Evolutionary conservation across 2,797 vertebrate genomes (phyloP).

Genomic region (Sarcophilus harrisii): DNA sequence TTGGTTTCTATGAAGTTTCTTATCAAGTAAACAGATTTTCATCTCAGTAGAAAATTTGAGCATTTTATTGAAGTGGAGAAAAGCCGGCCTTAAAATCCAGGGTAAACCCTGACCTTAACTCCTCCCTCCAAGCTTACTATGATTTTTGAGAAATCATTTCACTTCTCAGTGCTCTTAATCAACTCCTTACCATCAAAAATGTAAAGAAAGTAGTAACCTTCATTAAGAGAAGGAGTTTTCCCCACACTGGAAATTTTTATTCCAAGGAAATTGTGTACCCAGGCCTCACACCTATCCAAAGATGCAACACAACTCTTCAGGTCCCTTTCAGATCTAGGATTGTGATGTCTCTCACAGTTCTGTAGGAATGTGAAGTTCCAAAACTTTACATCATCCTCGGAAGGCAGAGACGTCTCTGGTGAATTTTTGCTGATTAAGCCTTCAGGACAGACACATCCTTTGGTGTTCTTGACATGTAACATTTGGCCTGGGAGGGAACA

Average conservation of each 20-base stretch:
- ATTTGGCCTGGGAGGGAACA: slow-evolving; percentile 70
- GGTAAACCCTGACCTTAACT: neutral
- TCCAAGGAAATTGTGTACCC: neutral
- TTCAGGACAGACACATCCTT: slow-evolving; percentile 62
- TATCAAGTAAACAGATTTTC: neutral
- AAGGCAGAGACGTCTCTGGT: slow-evolving; percentile 57
- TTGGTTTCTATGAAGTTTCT: neutral
- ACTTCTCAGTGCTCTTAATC: neutral
- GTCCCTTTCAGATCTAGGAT: slow-evolving; percentile 4
- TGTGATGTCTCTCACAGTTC: slow-evolving; percentile 20
- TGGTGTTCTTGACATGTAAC: slow-evolving; percentile 72
- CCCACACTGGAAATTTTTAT: neutral
- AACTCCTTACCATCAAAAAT: neutral
- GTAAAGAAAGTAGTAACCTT: neutral
- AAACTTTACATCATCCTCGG: slow-evolving; percentile 72
- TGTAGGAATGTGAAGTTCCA: slow-evolving; percentile 35
- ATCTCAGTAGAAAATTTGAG: neutral
- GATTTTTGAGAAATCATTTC: neutral
- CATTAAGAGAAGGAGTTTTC: neutral
- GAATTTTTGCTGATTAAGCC: slow-evolving; percentile 67
- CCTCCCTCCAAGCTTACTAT: neutral
- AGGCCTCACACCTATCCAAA: neutral
- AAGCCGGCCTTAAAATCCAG: neutral
- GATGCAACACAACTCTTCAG: neutral
- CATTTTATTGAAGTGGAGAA: neutral